Conservation (phyloP, 1,140 invertebrate genomes). For the Hesperophylax magnus region DNA sequence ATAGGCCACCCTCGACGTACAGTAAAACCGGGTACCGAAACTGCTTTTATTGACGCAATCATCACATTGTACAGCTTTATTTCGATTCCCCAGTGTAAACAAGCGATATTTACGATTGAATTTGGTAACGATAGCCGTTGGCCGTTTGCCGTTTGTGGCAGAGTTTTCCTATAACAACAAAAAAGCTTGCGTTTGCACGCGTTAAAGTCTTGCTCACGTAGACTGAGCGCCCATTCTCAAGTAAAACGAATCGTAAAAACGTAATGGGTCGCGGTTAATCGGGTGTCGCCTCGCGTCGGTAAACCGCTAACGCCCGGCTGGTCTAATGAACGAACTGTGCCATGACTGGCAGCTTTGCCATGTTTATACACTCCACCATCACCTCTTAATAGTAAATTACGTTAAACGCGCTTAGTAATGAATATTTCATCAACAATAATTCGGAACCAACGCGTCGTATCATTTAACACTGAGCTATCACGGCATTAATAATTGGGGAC, state of each 20-base stretch:
- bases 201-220: neutral
- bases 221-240: neutral
- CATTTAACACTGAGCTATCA: no score
- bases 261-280: conserved; percentile 18
- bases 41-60: neutral
- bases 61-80: conserved; percentile 8
- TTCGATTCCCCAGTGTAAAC: conserved; percentile 4
- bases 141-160: neutral
- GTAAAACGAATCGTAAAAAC: conserved; percentile 12
- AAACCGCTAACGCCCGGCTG: neutral
- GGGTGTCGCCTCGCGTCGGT: conserved; percentile 5
- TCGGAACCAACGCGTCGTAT: no score
- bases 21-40: neutral
- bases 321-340: neutral
- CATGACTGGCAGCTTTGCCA: no score
- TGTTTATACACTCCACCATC: neutral
- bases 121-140: conserved; percentile 8
- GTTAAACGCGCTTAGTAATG: no score
- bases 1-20: neutral
- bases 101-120: conserved; percentile 36
- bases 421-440: no score
- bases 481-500: no score
- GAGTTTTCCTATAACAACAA: neutral
- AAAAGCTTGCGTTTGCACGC: neutral
- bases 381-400: neutral